These are phyloP conservation scores for Pogonophryne albipinna DNA, from an alignment of 2,797 vertebrate genomes.

Conservation along the genomic window DNA sequence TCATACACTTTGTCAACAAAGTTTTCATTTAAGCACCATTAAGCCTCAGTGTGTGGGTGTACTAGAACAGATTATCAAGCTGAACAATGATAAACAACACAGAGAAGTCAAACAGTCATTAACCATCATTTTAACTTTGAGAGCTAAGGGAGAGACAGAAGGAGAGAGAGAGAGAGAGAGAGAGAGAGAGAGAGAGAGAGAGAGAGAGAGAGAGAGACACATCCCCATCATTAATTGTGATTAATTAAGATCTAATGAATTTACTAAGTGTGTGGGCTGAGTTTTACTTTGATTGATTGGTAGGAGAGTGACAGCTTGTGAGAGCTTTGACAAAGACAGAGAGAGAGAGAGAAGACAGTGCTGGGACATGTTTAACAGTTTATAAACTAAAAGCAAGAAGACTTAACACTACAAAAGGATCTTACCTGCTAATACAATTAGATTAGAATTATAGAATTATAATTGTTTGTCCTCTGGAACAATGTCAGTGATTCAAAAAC, in stretches of 20 bases:
- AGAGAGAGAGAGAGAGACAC: conserved; percentile 17
- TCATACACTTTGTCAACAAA: conserved; percentile 73
- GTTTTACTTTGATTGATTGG: conserved; percentile 55
- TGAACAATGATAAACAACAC: conserved; percentile 67
- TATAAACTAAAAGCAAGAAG: too few species aligned
- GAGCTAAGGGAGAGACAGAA: not conserved
- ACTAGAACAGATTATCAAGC: conserved; percentile 67
- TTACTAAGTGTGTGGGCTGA: conserved; percentile 53
- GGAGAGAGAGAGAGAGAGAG: conserved; percentile 15
- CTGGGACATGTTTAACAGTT: too few species aligned
- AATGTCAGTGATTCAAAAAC: conserved; percentile 34
- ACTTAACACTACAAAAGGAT: too few species aligned
- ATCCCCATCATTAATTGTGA: conserved; percentile 58
- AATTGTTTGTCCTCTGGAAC: conserved; percentile 39
- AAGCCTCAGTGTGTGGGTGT: conserved; percentile 67
- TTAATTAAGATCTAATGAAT: conserved; percentile 72
- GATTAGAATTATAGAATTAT: conserved; percentile 54
- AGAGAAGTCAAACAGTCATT: conserved; percentile 71
- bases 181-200: conserved; percentile 27
- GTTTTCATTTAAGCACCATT: conserved; percentile 79
- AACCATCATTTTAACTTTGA: conserved; percentile 68
- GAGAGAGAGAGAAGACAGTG: too few species aligned
- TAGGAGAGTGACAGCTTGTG: conserved; percentile 47
- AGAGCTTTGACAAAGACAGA: conserved; percentile 8
- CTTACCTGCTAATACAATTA: not conserved